Evolutionary conservation across 2,888 invertebrate genomes (phyloP), one percentile per base, ranked within the genome.

Genomic region (Dasysyrphus tricinctus): DNA sequence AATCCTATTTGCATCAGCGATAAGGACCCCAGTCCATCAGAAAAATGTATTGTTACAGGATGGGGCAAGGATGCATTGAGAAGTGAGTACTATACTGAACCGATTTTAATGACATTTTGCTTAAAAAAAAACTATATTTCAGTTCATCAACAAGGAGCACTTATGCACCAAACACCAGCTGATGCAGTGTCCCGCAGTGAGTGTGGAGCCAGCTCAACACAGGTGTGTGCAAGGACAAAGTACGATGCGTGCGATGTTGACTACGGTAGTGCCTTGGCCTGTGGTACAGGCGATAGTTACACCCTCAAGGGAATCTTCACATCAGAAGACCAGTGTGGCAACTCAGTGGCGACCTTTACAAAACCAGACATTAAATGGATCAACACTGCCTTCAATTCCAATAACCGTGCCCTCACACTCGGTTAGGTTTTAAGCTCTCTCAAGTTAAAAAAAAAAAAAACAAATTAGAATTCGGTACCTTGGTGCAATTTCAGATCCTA

Each of bases 11-110:
- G 97, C 90, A 92, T 97, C 57, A 95, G 95, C 84, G 94, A 94
- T 0, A 94, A 94, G 79, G 94, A 95, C 80, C 94, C 94, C 39
- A 90, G 89, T 32, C 89, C 91, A 88, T 91, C 91, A 1, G 94
- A 94, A 44, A 94, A 94, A 69, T 97, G 97, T 88, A 94, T 96
- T 7, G 95, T 96, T 0, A 96, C 97, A 70, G 97, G 97, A 65
- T 97, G 97, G 97, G 97, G 97, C 88, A 96, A 97, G 91, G 94
- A 94, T 88, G 95, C 96, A 6, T 91, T 97, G 67, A 95, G 95
- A 94, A 94, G 97, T 97, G 93, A 94, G 94, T 88, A 32, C 9
- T 14, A 49, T n/a, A 14, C 34, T 14, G 1, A 12, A 42, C 11
- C 1, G 2, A 2, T 37, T 16, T 34, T n/a, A 2, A 57, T 37